phyloP scores from a whole-genome alignment of 2,888 invertebrate species.

The Allacma fusca region DNA sequence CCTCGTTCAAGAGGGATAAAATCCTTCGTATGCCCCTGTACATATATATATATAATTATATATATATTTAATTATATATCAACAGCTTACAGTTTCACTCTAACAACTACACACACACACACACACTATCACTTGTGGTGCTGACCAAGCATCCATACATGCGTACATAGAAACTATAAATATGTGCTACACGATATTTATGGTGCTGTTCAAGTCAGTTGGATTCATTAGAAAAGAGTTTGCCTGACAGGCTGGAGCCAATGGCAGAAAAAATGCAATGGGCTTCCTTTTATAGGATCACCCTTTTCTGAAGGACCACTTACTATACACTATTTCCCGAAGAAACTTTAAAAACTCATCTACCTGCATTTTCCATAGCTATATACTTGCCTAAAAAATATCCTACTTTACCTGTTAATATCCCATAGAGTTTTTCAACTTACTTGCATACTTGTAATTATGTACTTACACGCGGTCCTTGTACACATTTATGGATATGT shows the following conservation, averaged over 20 bases:
- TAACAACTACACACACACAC: too few species aligned
- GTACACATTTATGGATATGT: not conserved
- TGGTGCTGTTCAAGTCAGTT: conserved; percentile 10
- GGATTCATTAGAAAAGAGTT: conserved; percentile 16
- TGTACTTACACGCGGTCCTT: too few species aligned
- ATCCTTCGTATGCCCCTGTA: not conserved
- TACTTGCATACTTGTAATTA: too few species aligned
- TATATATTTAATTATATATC: too few species aligned
- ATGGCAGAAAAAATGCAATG: conserved; percentile 9
- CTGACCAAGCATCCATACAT: not conserved
- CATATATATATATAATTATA: too few species aligned
- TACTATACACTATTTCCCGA: not conserved
- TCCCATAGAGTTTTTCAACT: too few species aligned
- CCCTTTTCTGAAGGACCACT: conserved; percentile 16
- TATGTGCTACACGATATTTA: conserved; percentile 16
- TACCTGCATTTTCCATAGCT: not conserved
- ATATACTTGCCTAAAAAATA: not conserved
- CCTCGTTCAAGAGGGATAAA: not conserved
- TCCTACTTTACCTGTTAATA: not conserved
- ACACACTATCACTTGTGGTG: too few species aligned
- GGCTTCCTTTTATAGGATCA: conserved; percentile 16
- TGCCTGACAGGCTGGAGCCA: conserved; percentile 12
- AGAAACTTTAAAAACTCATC: not conserved
- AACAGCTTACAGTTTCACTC: too few species aligned
- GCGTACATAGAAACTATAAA: not conserved